Evolutionary conservation across 2,113 vertebrate species (phyloP), one percentile per base, ranked within the genome.

Genomic region (Baryphthengus martii): DNA sequence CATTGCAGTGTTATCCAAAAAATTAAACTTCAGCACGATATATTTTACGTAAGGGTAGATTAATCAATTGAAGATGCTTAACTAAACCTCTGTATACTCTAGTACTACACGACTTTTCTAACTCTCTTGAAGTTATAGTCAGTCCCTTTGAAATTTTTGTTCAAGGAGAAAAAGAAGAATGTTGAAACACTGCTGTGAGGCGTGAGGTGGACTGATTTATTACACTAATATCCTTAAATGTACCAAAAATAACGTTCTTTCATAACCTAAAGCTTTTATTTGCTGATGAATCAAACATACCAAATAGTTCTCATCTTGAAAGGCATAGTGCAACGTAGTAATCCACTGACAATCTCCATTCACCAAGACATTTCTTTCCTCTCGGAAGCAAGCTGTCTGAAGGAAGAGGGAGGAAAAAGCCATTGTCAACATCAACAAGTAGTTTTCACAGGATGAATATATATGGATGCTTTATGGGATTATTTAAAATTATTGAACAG

Each of bases 261-360:
- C 70, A 88, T 66, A 90, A 91, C 17, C 17, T 76, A 79, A 76
- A 65, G 33, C 78, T 86, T 37, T 67, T 74, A 45, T 94, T 78
- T 71, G 68, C 13, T n/a, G 81, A 77, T 37, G 52, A 78, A 70
- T 42, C 73, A 84, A 66, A 94, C 98, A 71, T 96, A 99, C 99
- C 99, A 99, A 98, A 96, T 98, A 98, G 97, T 99, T 99, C 90
- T 99, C 99, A 23, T 99, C 99, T 96, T 99, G 99, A 96, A 99
- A 99, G 90, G 99, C 99, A 11, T 99, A 99, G 98, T 99, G 99
- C 86, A 99, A 98, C 0, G 98, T 98, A 3, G 99, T 99, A 98
- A 99, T 99, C 99, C 99, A 99, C 97, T 99, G 99, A 84, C 99
- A 99, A 96, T 99, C 99, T 35, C 99, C 99, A 14, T 99, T 99